Evolutionary conservation across 2,797 vertebrate species (phyloP).

Genomic region (Acipenser ruthenus): DNA sequence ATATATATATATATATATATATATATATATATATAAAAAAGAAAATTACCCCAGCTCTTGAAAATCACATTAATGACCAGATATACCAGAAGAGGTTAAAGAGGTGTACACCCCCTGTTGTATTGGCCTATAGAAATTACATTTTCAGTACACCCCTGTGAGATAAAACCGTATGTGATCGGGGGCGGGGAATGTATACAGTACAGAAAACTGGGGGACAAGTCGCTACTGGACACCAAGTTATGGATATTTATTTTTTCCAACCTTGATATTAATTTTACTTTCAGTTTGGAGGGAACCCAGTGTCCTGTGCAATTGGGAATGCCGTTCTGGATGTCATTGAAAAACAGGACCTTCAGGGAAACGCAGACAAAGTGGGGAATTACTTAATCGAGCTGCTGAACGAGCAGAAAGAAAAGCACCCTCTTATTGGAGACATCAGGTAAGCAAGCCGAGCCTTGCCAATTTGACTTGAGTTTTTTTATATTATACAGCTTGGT

Average conservation of each 20-base stretch:
- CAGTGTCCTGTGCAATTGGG: conserved; percentile 90
- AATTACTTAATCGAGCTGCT: conserved; percentile 68
- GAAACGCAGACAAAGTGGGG: conserved; percentile 78
- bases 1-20: no score
- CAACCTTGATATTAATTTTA: background rate
- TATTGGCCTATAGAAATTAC: no score
- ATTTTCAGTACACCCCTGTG: no score
- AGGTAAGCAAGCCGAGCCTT: conserved; percentile 54
- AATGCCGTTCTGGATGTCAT: conserved; percentile 86
- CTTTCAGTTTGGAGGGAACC: conserved; percentile 87
- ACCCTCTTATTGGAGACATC: conserved; percentile 82
- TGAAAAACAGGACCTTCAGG: conserved; percentile 80
- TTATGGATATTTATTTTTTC: background rate
- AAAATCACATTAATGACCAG: no score
- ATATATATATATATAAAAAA: no score
- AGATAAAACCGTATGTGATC: no score
- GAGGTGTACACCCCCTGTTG: no score
- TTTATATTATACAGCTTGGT: background rate
- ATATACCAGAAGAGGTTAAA: no score
- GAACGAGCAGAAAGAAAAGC: conserved; percentile 72
- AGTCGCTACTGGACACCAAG: no score
- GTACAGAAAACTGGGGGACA: no score
- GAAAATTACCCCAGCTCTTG: no score
- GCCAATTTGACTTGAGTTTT: background rate
- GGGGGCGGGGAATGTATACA: no score